Evolutionary conservation across 2,888 invertebrate genomes (phyloP).

Genomic region (Allacma fusca): DNA sequence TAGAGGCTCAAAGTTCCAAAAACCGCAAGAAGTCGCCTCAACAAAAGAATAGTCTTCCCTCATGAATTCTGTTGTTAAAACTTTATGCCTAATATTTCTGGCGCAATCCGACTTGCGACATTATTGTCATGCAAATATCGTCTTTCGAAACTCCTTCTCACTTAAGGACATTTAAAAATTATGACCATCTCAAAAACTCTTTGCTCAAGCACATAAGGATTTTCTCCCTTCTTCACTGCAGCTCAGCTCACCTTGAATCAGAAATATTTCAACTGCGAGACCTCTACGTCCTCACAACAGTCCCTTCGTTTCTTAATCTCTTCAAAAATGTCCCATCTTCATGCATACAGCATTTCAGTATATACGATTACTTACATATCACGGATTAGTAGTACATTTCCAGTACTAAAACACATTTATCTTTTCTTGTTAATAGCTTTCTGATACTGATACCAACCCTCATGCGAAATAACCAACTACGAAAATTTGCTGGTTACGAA

Average conservation of each 20-base stretch:
- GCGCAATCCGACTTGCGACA: slow-evolving; percentile 42
- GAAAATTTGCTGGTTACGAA: no score
- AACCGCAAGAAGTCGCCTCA: slow-evolving; percentile 1
- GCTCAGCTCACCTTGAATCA: not conserved
- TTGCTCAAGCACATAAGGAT: slow-evolving; percentile 9
- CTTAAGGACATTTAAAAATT: slow-evolving; percentile 34
- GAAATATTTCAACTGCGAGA: slow-evolving; percentile 14
- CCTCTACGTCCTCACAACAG: no score
- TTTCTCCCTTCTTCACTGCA: slow-evolving; percentile 10
- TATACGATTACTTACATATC: no score
- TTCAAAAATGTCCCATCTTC: slow-evolving; percentile 26
- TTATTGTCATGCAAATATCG: slow-evolving; percentile 53
- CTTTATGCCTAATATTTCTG: slow-evolving; percentile 43
- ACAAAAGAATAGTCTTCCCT: not conserved
- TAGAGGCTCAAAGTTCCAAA: slow-evolving; percentile 14
- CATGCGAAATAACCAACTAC: no score
- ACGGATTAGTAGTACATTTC: no score
- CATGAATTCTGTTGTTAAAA: slow-evolving; percentile 8
- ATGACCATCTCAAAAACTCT: slow-evolving; percentile 35
- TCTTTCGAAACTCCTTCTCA: slow-evolving; percentile 36
- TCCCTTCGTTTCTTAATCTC: slow-evolving; percentile 32
- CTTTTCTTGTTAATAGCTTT: no score
- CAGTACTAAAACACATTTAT: no score
- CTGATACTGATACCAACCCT: no score
- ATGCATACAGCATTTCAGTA: no score